phyloP scores from a whole-genome alignment of 2,888 invertebrate genomes.

The Apantesis nais region DNA sequence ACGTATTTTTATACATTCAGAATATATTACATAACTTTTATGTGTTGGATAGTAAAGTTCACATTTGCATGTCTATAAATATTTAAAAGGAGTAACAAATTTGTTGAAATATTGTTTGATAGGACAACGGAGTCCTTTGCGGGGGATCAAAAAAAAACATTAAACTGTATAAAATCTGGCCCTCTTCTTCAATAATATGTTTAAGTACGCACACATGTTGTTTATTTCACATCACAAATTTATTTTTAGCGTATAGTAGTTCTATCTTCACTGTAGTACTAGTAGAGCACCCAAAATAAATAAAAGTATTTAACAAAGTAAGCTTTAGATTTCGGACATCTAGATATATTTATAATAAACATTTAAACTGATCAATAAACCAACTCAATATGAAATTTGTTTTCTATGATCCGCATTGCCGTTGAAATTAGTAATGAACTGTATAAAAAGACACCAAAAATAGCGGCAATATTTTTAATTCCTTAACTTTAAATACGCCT shows the following conservation, averaged over 20 bases:
- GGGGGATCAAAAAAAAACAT: slow-evolving; percentile 60
- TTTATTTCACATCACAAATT: background rate
- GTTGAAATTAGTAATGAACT: too few relatives aligned
- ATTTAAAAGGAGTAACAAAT: slow-evolving; percentile 2
- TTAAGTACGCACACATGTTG: slow-evolving; percentile 51
- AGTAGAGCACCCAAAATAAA: background rate
- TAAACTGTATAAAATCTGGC: slow-evolving; percentile 60
- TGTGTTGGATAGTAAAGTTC: accelerated
- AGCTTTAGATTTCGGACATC: background rate
- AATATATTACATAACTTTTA: slow-evolving; percentile 4
- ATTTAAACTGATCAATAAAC: background rate
- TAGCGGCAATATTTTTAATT: background rate
- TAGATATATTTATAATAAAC: background rate
- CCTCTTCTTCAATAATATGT: slow-evolving; percentile 46
- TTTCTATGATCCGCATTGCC: too few relatives aligned
- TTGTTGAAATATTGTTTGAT: slow-evolving; percentile 46
- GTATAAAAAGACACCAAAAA: background rate
- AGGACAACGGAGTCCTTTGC: slow-evolving; percentile 54
- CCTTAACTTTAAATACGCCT: background rate
- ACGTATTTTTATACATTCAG: background rate
- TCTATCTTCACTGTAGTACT: background rate
- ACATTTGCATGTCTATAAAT: slow-evolving; percentile 4
- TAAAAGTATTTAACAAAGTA: too few relatives aligned
- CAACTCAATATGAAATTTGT: too few relatives aligned
- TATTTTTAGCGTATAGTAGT: background rate